Evolutionary conservation across 2,888 invertebrate genomes (phyloP).

Genomic region (Nesidiocoris tenuis): DNA sequence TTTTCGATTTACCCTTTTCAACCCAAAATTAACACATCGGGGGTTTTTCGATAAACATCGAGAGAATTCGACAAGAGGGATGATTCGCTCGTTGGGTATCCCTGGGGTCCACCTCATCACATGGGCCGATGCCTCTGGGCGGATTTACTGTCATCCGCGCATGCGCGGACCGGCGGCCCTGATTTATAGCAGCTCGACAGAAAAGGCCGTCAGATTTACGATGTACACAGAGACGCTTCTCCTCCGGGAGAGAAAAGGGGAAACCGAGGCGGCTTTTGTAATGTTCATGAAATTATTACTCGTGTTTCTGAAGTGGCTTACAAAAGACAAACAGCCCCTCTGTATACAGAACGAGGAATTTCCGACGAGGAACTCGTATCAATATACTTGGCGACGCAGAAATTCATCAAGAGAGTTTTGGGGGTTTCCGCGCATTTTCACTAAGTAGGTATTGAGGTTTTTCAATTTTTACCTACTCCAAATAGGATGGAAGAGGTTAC

Average conservation of each 20-base stretch:
- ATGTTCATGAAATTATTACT: background rate
- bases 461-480: no score
- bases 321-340: background rate
- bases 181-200: background rate
- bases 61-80: background rate
- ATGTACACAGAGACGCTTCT: background rate
- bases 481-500: no score
- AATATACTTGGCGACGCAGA: no score
- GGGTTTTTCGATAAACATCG: background rate
- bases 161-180: background rate
- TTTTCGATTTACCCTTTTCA: no score
- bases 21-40: no score
- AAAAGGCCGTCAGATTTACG: background rate
- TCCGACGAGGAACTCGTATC: no score
- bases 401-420: no score
- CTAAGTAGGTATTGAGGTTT: no score
- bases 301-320: background rate
- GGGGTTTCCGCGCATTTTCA: no score
- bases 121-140: background rate
- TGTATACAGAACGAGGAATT: no score
- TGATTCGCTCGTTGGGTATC: background rate
- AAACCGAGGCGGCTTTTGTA: background rate
- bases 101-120: background rate
- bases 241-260: background rate
- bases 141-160: background rate